Evolutionary conservation across 2,888 invertebrate genomes (phyloP), one percentile per base, ranked within the genome.

Genomic region (Yponomeuta malinellus): DNA sequence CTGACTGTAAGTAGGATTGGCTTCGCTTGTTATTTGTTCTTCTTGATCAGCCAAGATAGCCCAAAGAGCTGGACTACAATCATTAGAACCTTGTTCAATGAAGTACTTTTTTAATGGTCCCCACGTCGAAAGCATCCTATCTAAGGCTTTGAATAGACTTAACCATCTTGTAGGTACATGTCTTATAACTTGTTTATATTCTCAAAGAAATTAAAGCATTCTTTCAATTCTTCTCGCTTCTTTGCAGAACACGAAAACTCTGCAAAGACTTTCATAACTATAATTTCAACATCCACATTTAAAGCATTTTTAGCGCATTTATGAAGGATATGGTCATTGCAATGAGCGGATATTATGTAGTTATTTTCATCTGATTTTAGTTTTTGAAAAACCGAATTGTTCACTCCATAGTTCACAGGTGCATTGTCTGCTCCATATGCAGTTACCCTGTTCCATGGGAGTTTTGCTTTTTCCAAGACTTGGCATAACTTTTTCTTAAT

Each of bases 381-480:
- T 63, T 72, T 72, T 70, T 72, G 70, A 63, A 68, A 72, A 12
- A 70, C 70, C 37, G 70, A 72, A 68, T 68, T 70, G 37, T 73
- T 71, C 48, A 71, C 66, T 71, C 71, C 71, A 68, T 71, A 73
- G 71, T 74, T 74, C 67, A 74, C 74, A 71, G 71, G 71, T 43
- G 74, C 72, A 71, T 73, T 73, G 71, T 74, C 71, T 70, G 74
- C 74, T 71, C 72, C 71, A 71, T 73, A 74, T 67, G 74, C 71
- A 69, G 72, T 71, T 71, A 71, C 72, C 70, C 70, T 72, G 71
- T 63, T 71, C 68, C 71, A 73, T 64, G 71, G 70, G 59, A 71
- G 71, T 48, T 69, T 3, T 43, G 43, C 48, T 43, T 48, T 43
- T 23, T 3, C 43, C n/a, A 69, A 48, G 43, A 69, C 69, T 69